These are phyloP conservation scores for Phrynosoma blainvillii DNA, from an alignment of 2,113 vertebrate genomes.

Conservation along the genomic window DNA sequence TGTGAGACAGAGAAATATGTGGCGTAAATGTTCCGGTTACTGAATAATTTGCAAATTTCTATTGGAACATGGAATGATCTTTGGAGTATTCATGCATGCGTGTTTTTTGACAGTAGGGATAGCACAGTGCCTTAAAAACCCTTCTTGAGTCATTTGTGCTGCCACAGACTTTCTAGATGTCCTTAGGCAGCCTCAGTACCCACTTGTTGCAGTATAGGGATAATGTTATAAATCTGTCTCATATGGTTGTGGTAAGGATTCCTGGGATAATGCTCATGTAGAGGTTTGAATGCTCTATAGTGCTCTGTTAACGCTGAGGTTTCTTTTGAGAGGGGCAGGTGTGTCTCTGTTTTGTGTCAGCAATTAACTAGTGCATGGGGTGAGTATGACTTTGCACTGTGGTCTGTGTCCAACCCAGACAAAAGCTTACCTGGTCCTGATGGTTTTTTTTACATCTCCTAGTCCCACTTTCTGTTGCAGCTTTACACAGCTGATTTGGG, in stretches of 20 bases:
- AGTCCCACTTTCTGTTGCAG: background rate
- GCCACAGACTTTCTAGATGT: no score
- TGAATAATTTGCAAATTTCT: background rate
- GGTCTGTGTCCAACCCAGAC: background rate
- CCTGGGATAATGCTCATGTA: background rate
- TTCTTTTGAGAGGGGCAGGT: background rate
- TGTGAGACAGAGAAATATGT: background rate
- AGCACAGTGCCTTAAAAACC: background rate
- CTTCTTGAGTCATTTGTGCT: background rate
- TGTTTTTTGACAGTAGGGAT: background rate
- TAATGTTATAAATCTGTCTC: background rate
- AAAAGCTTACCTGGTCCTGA: background rate
- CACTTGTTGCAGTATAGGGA: no score
- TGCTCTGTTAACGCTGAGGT: background rate
- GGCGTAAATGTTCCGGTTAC: background rate
- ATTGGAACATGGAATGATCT: background rate
- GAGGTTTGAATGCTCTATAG: background rate
- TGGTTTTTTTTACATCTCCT: no score
- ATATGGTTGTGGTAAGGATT: background rate
- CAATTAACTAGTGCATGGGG: background rate
- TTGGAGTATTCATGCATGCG: background rate
- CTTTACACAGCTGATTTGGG: background rate
- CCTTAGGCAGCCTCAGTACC: no score
- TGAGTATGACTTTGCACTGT: background rate
- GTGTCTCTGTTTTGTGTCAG: background rate